phyloP scores from a whole-genome alignment of 2,888 invertebrate species.

The Nemapogon koenigi region DNA sequence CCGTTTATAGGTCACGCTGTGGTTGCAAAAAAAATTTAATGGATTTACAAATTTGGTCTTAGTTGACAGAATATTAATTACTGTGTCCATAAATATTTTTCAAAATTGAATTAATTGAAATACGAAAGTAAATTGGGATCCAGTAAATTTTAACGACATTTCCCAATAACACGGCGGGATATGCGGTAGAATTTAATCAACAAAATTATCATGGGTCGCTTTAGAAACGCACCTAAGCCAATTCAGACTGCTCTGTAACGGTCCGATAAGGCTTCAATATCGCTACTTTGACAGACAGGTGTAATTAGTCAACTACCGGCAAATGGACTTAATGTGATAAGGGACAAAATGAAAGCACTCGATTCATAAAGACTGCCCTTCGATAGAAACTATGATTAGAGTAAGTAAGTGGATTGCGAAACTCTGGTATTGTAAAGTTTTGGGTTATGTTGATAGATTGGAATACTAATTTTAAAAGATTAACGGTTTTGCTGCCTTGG shows the following conservation, averaged over 20 bases:
- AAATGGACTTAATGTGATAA: slow-evolving; percentile 7
- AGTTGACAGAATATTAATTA: too few species aligned
- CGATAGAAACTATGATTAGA: slow-evolving; percentile 5
- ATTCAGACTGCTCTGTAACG: slow-evolving; percentile 2
- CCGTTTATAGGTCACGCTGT: too few species aligned
- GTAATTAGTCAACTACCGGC: slow-evolving; percentile 36
- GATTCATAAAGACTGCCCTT: slow-evolving; percentile 1
- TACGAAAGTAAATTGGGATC: too few species aligned
- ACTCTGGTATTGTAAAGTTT: too few species aligned
- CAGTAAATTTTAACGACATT: too few species aligned
- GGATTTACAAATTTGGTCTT: too few species aligned
- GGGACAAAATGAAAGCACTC: slow-evolving; percentile 4
- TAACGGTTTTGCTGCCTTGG: too few species aligned
- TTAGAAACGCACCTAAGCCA: slow-evolving; percentile 1
- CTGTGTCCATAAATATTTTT: too few species aligned
- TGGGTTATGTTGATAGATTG: too few species aligned
- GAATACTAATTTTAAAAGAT: too few species aligned
- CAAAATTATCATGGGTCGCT: neutral
- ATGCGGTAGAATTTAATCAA: slow-evolving; percentile 2
- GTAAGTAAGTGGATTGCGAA: slow-evolving; percentile 4
- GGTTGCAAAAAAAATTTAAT: too few species aligned
- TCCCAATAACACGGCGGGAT: slow-evolving; percentile 2
- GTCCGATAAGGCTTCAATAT: slow-evolving; percentile 15
- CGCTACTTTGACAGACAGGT: slow-evolving; percentile 44
- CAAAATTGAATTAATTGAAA: too few species aligned